These are phyloP conservation scores for Clarias macrocephalus DNA, from an alignment of 2,113 vertebrate genomes.

Conservation along the genomic window DNA sequence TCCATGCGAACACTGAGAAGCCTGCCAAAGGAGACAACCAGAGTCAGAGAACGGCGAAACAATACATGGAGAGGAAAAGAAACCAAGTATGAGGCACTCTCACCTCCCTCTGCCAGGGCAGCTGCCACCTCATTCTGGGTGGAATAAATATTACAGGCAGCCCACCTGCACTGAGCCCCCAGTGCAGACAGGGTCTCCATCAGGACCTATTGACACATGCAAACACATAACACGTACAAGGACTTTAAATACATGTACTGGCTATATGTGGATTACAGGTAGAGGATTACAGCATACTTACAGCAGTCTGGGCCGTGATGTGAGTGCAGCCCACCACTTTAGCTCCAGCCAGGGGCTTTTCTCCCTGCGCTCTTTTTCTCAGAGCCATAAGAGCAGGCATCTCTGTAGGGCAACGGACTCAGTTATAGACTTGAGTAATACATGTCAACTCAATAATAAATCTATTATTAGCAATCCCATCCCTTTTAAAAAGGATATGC, in stretches of 20 bases:
- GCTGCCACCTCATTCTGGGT: conserved; percentile 98
- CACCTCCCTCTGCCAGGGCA: conserved; percentile 92
- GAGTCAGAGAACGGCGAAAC: background rate
- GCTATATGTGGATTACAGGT: background rate
- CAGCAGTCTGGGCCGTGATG: conserved; percentile 96
- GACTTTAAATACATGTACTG: background rate
- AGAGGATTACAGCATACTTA: conserved; percentile 66
- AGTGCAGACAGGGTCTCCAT: conserved; percentile 94
- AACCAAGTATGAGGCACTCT: conserved; percentile 46
- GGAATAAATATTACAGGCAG: conserved; percentile 98
- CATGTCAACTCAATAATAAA: background rate
- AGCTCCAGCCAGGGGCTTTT: conserved; percentile 94
- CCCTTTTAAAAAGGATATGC: background rate
- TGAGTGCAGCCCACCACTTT: conserved; percentile 99
- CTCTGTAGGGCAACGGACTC: conserved; percentile 70
- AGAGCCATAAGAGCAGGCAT: conserved; percentile 98
- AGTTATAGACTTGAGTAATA: background rate
- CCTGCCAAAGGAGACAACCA: conserved; percentile 66
- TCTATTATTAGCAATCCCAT: background rate
- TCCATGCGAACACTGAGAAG: conserved; percentile 97
- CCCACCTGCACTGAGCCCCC: conserved; percentile 96
- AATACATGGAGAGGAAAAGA: background rate
- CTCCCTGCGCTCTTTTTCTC: conserved; percentile 96
- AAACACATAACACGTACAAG: background rate
- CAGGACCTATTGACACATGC: conserved; percentile 77